Conservation (phyloP, 2,113 vertebrate species). For the Takifugu flavidus region DNA sequence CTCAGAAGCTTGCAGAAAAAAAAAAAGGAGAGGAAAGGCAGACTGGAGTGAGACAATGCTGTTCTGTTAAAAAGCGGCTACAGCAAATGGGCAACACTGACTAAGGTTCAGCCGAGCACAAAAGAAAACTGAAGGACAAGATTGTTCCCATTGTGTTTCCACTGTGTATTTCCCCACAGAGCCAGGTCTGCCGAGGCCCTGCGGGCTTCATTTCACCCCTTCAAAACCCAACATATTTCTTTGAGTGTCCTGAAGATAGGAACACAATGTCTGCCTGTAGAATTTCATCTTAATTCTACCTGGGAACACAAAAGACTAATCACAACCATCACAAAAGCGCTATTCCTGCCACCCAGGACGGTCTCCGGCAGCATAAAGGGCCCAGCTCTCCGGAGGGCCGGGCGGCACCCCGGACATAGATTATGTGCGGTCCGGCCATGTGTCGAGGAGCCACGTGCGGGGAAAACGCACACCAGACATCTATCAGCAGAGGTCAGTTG, state of each 20-base stretch:
- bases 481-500: slow-evolving; percentile 57
- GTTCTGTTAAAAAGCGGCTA: slow-evolving; percentile 61
- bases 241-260: slow-evolving; percentile 72
- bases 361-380: slow-evolving; percentile 58
- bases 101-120: slow-evolving; percentile 70
- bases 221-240: slow-evolving; percentile 71
- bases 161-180: slow-evolving; percentile 74
- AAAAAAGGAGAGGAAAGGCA: slow-evolving; percentile 37
- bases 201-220: slow-evolving; percentile 76
- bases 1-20: slow-evolving; percentile 58
- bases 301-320: slow-evolving; percentile 79
- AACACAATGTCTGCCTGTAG: slow-evolving; percentile 74
- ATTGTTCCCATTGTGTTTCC: slow-evolving; percentile 77
- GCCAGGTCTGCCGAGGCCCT: slow-evolving; percentile 64
- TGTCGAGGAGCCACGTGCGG: slow-evolving; percentile 22
- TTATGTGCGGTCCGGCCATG: slow-evolving; percentile 50
- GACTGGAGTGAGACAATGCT: slow-evolving; percentile 62
- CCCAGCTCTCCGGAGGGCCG: slow-evolving; percentile 56
- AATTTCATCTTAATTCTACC: slow-evolving; percentile 79
- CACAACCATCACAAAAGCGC: slow-evolving; percentile 74
- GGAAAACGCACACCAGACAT: slow-evolving; percentile 50
- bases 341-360: slow-evolving; percentile 61
- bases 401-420: slow-evolving; percentile 48
- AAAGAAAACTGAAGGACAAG: slow-evolving; percentile 73
- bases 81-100: slow-evolving; percentile 69